These are phyloP conservation scores for Alexandromys fortis DNA, from an alignment of 2,113 vertebrate genomes.

Conservation along the genomic window DNA sequence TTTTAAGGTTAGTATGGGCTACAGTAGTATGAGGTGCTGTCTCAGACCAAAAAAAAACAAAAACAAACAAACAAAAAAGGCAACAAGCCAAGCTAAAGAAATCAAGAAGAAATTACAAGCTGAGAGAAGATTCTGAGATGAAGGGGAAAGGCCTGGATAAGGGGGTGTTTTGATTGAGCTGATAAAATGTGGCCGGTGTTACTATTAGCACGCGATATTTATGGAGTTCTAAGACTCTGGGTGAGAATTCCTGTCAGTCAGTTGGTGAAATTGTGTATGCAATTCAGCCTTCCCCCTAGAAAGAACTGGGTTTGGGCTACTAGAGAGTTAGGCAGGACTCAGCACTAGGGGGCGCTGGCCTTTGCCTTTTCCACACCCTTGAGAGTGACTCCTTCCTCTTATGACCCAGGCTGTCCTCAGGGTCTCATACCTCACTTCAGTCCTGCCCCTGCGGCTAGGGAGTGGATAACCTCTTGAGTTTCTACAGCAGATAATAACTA, in stretches of 20 bases:
- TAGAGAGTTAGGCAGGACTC: rapidly evolving
- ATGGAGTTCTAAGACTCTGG: background rate
- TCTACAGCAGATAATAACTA: background rate
- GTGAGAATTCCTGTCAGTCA: background rate
- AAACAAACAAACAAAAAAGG: background rate
- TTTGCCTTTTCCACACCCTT: rapidly evolving
- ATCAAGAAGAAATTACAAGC: background rate
- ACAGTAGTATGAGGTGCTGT: background rate
- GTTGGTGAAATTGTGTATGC: background rate
- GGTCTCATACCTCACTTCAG: background rate
- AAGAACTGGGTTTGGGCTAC: background rate
- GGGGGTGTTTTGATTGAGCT: background rate
- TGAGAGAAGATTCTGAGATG: background rate
- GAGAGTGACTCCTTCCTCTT: background rate
- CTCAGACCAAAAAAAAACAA: too few relatives aligned
- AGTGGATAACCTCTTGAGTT: background rate
- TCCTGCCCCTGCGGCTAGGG: background rate
- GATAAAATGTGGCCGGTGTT: background rate
- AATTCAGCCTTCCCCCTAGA: background rate
- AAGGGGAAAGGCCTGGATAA: background rate
- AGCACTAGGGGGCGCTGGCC: rapidly evolving
- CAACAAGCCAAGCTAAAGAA: background rate
- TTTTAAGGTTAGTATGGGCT: background rate
- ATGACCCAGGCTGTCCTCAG: rapidly evolving
- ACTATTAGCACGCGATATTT: background rate